Evolutionary conservation across 2,113 vertebrate species (phyloP), one percentile per base, ranked within the genome.

Genomic region (Limanda limanda): DNA sequence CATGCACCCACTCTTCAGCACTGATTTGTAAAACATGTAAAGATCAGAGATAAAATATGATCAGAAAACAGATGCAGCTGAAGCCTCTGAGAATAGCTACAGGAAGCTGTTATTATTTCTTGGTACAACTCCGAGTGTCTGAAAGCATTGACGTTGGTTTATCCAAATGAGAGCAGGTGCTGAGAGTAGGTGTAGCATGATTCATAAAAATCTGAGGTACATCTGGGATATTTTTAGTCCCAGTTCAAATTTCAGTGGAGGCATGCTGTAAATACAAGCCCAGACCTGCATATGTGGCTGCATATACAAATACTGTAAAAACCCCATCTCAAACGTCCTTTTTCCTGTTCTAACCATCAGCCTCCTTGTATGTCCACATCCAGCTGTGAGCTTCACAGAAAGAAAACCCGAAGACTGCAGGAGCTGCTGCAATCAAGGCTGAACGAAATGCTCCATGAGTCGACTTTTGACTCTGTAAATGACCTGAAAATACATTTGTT

Each of bases 301-400:
- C 40, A 35, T 18, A 20, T 48, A 14, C 21, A 40, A 31, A 35
- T 4, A 17, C 58, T 23, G 37, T 21, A 20, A 17, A 37, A 54
- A 25, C 24, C 2, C 35, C n/a, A 5, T 48, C 27, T 47, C 60
- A 45, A 45, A 18, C 15, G 17, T 55, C 51, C 3, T 68, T 40
- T n/a, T 52, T 2, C 14, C 13, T 23, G 2, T n/a, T 76, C 74
- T 81, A 51, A 78, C 61, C 1, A 27, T 63, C 80, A 83, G 70
- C 24, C 62, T 81, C 64, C 59, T 8, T 1, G 24, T 37, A 51
- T 45, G 52, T 80, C 82, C 20, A 14, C 65, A 3, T 42, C 40
- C 64, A 71, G 61, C 78, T 66, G 80, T 21, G 77, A 74, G 40
- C 84, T 37, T 54, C 72, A 79, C 31, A 57, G 48, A 48, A 9